Evolutionary conservation across 2,888 invertebrate genomes (phyloP), one percentile per base, ranked within the genome.

Genomic region (Scotopteryx bipunctaria): DNA sequence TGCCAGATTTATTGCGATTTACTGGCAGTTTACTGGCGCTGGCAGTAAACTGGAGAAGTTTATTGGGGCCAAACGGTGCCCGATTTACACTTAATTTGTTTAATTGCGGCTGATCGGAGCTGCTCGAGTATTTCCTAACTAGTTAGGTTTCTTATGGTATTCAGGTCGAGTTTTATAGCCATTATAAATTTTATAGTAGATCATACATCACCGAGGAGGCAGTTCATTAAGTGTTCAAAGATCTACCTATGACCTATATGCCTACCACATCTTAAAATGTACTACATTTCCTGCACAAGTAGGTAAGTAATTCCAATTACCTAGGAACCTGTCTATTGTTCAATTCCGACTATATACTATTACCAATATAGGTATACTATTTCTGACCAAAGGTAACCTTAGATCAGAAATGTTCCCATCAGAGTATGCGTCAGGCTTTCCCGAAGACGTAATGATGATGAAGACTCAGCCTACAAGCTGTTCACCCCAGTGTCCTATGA

Each of bases 401-500:
- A n/a, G n/a, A n/a, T 52, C 85, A 97, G 99, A 91, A 99, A 99
- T 90, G 99, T 99, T 58, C 99, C 99, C 63, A 99, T 97, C 95
- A 94, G 99, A 62, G 95, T 99, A 41, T 95, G 99, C 59, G 99
- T 99, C 36, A 95, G 99, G 76, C 92, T 99, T 63, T 97, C 99
- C 55, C 95, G 99, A 73, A 95, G 98, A 83, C 94, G 99, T 68
- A 99, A 99, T 81, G 99, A 99, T 75, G 99, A 99, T 87, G 99
- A 99, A 91, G 99, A 99, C 90, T 98, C 99, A 4, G 95, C 96
- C 42, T 96, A 99, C 92, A 99, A 99, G 92, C 91, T 99, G 82
- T 99, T 97, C 93, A 99, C 99, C 15, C 93, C 99, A 67, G 98
- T 99, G 61, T 98, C 99, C 36, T 98, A 97, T 81, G 98, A 99